Percentiles rank a stretch among this genome's conserved stretches.
phyloP scores from a whole-genome alignment of 2,888 invertebrate species.

The Fissipunctia ypsillon region DNA sequence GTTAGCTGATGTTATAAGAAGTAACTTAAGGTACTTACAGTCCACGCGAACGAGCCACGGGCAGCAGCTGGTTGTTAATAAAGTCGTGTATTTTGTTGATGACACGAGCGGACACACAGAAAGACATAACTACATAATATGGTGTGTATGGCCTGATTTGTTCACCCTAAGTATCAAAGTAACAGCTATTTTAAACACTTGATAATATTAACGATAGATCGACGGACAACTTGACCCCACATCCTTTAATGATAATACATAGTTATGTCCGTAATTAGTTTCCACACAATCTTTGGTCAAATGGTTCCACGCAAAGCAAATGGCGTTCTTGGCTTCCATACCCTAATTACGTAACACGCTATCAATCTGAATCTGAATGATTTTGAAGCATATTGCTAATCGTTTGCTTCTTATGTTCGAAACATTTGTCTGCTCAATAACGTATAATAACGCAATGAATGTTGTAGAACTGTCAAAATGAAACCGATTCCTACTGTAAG shows the following conservation, averaged over 20 bases:
- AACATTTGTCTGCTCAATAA: no score
- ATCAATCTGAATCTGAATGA: no score
- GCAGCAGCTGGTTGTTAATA: background rate
- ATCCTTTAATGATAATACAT: constrained; percentile 55
- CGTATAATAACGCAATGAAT: no score
- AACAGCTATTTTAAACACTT: constrained; percentile 41
- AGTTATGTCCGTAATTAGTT: constrained; percentile 26
- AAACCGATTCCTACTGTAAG: no score
- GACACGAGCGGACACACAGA: background rate
- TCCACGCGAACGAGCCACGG: no score
- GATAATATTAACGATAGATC: constrained; percentile 51
- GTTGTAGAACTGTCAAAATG: no score
- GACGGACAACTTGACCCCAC: constrained; percentile 50
- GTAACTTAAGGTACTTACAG: no score
- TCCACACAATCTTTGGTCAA: background rate
- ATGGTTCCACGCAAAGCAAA: background rate
- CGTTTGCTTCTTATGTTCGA: no score
- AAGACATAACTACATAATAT: background rate
- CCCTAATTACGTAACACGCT: no score
- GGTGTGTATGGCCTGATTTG: background rate
- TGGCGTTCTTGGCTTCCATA: background rate
- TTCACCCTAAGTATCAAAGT: background rate
- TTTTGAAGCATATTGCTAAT: no score
- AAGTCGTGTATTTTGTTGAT: background rate
- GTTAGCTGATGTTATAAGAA: no score